phyloP scores from a whole-genome alignment of 2,888 invertebrate genomes.

The Strigamia transsilvanica region DNA sequence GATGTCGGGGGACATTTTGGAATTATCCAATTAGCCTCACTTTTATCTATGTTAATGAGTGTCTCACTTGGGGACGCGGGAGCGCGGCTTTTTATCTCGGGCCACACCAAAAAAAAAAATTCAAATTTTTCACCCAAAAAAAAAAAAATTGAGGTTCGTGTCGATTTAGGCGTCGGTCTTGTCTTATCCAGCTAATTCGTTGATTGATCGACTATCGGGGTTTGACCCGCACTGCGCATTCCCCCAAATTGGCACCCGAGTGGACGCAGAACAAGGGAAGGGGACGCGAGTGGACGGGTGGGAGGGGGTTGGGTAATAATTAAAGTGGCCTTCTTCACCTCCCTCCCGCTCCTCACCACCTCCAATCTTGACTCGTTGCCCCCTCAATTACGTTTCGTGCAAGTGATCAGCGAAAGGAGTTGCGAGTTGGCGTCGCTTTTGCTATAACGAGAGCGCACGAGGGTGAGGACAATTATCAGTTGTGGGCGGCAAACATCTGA shows the following conservation, averaged over 20 bases:
- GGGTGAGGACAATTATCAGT: constrained; percentile 42
- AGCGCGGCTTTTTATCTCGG: constrained; percentile 42
- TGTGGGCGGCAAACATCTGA: constrained; percentile 44
- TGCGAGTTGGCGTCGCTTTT: background rate
- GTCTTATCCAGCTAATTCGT: constrained; percentile 20
- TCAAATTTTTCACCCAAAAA: background rate
- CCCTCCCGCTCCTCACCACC: background rate
- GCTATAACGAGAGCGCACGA: constrained; percentile 2
- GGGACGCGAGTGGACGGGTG: background rate
- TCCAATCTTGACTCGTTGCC: constrained; percentile 23
- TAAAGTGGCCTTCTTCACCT: constrained; percentile 44
- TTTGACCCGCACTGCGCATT: constrained; percentile 15
- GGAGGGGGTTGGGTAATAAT: background rate
- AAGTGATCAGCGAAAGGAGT: background rate
- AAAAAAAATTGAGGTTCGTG: background rate
- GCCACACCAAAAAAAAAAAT: constrained; percentile 19
- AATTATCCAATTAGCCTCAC: constrained; percentile 44
- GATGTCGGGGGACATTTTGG: constrained; percentile 42
- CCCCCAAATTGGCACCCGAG: constrained; percentile 23
- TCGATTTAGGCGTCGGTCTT: background rate
- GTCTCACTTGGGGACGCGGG: constrained; percentile 32
- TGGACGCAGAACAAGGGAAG: background rate
- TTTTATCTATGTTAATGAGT: constrained; percentile 38
- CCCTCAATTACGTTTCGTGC: background rate
- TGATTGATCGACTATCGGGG: constrained; percentile 39